These are phyloP conservation scores for Onychorhynchus coronatus DNA, from an alignment of 2,113 vertebrate species.

Conservation along the genomic window DNA sequence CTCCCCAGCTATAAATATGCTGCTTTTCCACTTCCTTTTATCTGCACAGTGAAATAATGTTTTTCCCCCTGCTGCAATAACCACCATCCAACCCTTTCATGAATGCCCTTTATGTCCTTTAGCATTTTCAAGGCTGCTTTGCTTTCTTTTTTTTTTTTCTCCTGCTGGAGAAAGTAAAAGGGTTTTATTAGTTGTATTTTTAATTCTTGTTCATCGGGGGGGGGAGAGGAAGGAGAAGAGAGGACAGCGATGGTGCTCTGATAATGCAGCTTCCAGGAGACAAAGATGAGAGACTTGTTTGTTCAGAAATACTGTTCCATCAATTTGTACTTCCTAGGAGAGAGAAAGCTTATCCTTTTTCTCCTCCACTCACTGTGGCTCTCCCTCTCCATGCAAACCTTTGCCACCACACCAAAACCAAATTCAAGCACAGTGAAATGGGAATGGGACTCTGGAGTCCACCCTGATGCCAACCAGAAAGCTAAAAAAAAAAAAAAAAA, in stretches of 20 bases:
- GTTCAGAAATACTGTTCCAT: conserved; percentile 20
- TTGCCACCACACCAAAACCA: not conserved
- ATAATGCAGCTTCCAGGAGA: conserved; percentile 39
- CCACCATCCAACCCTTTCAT: conserved; percentile 64
- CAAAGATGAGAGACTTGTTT: conserved; percentile 15
- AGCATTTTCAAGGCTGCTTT: conserved; percentile 37
- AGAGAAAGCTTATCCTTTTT: not conserved
- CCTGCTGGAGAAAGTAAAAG: conserved; percentile 25
- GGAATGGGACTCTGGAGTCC: not conserved
- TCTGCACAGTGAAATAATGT: conserved; percentile 68
- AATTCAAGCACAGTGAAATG: not conserved
- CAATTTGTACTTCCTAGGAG: not conserved
- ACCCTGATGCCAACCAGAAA: not conserved
- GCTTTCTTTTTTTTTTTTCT: not conserved
- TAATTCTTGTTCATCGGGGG: not conserved
- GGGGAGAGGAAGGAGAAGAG: not conserved
- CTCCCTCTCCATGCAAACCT: not conserved
- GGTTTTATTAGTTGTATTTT: conserved; percentile 42
- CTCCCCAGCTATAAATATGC: conserved; percentile 68
- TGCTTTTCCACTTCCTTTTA: conserved; percentile 66
- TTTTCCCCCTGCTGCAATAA: conserved; percentile 69
- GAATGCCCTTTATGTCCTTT: conserved; percentile 66
- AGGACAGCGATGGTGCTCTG: not conserved
- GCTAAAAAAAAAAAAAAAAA: too few species aligned
- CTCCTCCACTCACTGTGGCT: not conserved